Base-by-base conservation (phyloP, 2,888 invertebrate genomes). In the Neoaliturus tenellus region DNA sequence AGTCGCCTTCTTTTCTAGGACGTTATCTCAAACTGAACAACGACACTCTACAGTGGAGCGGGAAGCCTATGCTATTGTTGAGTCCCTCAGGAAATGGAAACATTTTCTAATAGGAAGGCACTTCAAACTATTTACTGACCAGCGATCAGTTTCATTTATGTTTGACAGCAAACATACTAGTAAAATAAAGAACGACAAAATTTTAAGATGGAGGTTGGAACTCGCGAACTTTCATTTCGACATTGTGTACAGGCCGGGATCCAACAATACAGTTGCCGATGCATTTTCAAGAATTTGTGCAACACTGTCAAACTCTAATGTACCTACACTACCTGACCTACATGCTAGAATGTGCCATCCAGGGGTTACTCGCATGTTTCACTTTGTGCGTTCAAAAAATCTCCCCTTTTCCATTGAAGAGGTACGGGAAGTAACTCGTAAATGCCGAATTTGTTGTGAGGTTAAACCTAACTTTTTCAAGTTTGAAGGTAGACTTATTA, bases 41-140 rank as follows among this genome's bases (percentile, higher is more conserved):
- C 51, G 17, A 8, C 80, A 81, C 23, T 62, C 81, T 5, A n/a
- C 67, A 14, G 33, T 58, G 10, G 62, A 62, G 20, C 84, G 86
- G 81, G 86, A 86, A 4, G 20, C 51, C 3, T 71, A 80, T 31
- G 87, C 86, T 23, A 87, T 85, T 31, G 85, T 85, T 20, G 86
- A 86, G 81, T 17, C 86, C 8, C 62, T 87, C 4, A 51, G 81
- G 23, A 86, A 87, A 85, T 86, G 84, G 85, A 44, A 83, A 14
- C 84, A 86, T 33, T 85, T 81, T 73, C 78, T 86, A 10, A 51
- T 87, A 25, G 85, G 85, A 8, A 73, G 82, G 39, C 55, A 75
- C 78, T 87, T 86, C 51, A 3, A 73, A 14, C 44, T 85, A 48
- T 84, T 86, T 4, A 87, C 85, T 10, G 85, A 87, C 67, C 84